Evolutionary conservation across 92 coral and sea anemone genomes (phyloP).

Genomic region (Scolanthus callimorphus): DNA sequence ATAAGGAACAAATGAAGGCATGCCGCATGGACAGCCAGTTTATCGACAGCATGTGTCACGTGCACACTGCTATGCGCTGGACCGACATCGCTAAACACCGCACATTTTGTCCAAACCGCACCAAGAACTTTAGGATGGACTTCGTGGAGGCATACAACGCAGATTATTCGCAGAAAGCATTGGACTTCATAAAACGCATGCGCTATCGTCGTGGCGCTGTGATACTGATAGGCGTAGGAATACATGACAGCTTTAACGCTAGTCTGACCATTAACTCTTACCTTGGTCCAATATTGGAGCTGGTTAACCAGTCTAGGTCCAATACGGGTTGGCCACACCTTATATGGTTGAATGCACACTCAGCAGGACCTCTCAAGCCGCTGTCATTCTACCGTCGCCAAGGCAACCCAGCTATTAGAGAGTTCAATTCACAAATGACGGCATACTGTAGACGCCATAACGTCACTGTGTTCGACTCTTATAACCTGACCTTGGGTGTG

Average conservation of each 20-base stretch:
- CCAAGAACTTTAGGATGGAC: constrained; percentile 27
- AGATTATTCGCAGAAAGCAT: constrained; percentile 41
- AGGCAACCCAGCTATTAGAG: constrained; percentile 56
- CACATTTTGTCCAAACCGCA: constrained; percentile 49
- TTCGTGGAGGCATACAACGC: constrained; percentile 74
- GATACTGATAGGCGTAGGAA: constrained; percentile 66
- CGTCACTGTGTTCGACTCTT: constrained; percentile 59
- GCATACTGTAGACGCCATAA: constrained; percentile 48
- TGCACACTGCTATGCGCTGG: constrained; percentile 67
- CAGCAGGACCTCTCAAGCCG: constrained; percentile 86
- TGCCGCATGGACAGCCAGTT: constrained; percentile 80
- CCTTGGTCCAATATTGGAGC: constrained; percentile 55
- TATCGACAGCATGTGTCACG: constrained; percentile 82
- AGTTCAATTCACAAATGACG: constrained; percentile 36
- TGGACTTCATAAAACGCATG: constrained; percentile 33
- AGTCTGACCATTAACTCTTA: constrained; percentile 43
- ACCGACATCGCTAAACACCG: constrained; percentile 49
- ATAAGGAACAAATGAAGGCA: constrained; percentile 21
- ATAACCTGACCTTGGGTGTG: constrained; percentile 57
- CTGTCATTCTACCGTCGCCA: constrained; percentile 48
- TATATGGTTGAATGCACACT: constrained; percentile 75
- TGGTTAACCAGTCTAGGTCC: constrained; percentile 25
- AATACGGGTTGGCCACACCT: constrained; percentile 79
- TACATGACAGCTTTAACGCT: constrained; percentile 70
- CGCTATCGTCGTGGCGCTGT: constrained; percentile 53